Base-by-base conservation (phyloP, 2,113 vertebrate genomes). In the Thamnaconus septentrionalis region DNA sequence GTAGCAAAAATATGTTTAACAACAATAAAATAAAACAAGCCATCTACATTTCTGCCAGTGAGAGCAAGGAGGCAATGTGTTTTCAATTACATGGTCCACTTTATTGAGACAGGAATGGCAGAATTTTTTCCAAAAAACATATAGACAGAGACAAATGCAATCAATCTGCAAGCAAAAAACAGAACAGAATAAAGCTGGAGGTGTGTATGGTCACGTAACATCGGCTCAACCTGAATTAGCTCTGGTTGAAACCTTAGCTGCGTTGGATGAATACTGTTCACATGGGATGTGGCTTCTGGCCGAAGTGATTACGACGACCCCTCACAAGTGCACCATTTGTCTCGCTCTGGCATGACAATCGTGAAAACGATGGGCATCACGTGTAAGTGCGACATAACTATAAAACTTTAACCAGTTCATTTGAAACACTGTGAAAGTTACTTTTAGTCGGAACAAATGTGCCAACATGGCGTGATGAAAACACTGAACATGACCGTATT, bases 91-190 rank as follows among this genome's bases (percentile, higher is more conserved):
- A 68, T 65, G 52, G 55, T 81, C 66, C 46, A 81, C 48, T 89
- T 89, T 84, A 86, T 85, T 89, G 40, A 73, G 73, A 77, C 82
- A 78, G 3, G 58, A 57, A 18, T 83, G 71, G 63, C 58, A 72
- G 59, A 73, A 49, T 45, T 7, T 45, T 54, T 50, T 44, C 1
- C 18, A 59, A 54, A 68, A 55, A 8, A 69, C 7, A 66, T 3
- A 50, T 7, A 53, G 8, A 63, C 40, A 69, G 12, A 1, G 18
- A 31, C 18, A 31, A 31, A 31, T 31, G n/a, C 18, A 31, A 31
- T 31, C 18, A 31, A 31, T 31, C 18, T 31, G 18, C 1, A 31
- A 1, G 18, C 18, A 31, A 31, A 31, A 31, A 31, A 31, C 18
- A 31, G 18, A 31, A 31, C 18, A 31, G 18, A 31, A 31, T 31